Base-by-base conservation (phyloP, 2,888 invertebrate genomes). In the Desoria tigrina region DNA sequence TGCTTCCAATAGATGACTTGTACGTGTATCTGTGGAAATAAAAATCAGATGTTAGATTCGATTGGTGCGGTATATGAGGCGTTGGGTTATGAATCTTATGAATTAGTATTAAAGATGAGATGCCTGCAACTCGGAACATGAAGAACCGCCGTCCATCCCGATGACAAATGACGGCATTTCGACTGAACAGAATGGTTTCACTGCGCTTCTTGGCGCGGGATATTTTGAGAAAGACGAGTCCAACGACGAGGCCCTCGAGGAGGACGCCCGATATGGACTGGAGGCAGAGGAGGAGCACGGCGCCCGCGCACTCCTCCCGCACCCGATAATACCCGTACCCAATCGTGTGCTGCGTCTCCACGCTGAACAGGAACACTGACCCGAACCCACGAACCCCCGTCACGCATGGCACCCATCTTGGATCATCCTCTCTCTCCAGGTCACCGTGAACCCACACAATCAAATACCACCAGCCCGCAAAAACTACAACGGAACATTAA, bases 121-220 rank as follows among this genome's bases (percentile, higher is more conserved):
- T 9, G 26, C 53, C 53, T 2, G 94, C 96, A 0, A 97, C 93
- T 42, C 96, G 85, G 79, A 96, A 94, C 86, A 94, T 88, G 28
- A 97, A 83, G 77, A 91, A 90, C 6, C 94, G 82, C 65, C 87
- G 84, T 1, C 92, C 90, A 79, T 97, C 92, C 59, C 94, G 84
- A 78, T 91, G 86, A 77, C 90, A 90, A 61, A 97, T 86, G 1
- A 94, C 90, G 0, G 94, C 90, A 78, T 91, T 86, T 77, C 18
- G 88, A 61, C 94, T 94, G 80, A 96, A 97, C 63, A 97, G 84
- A 60, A 98, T 84, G 0, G 97, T 97, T 81, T 94, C 92, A 0
- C 94, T 92, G 63, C 97, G 85, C 71, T 92, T 90, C 81, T 95
- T 95, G 0, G 97, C 95, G 45, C 97, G 84, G 0, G 95, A 94